Conservation (phyloP, 2,797 vertebrate species). For the Rhadinocentrus ornatus region DNA sequence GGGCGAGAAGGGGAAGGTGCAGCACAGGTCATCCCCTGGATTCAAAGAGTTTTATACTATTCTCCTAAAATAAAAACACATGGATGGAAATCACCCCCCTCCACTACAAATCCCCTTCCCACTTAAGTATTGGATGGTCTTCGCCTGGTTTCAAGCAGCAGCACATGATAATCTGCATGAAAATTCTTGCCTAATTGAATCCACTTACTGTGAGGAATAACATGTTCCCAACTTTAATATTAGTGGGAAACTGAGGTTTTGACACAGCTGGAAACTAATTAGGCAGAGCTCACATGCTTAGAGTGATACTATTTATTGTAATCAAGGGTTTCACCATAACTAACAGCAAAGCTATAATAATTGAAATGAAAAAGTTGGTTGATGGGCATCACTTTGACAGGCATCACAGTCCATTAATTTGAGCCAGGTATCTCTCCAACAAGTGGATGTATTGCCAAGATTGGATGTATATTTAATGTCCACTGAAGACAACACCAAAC, state of each 20-base stretch:
- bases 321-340: slow-evolving; percentile 16
- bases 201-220: slow-evolving; percentile 55
- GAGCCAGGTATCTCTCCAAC: not conserved
- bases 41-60: slow-evolving; percentile 77
- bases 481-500: not conserved
- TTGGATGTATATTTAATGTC: not conserved
- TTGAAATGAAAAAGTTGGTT: not conserved
- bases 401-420: not conserved
- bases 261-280: slow-evolving; percentile 21
- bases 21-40: slow-evolving; percentile 70
- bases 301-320: slow-evolving; percentile 5
- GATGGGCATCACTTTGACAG: not conserved
- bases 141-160: slow-evolving; percentile 64
- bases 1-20: slow-evolving; percentile 58
- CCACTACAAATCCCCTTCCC: not conserved
- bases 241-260: slow-evolving; percentile 56
- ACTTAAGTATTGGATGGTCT: slow-evolving; percentile 42
- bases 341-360: not conserved
- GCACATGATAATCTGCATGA: slow-evolving; percentile 66
- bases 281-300: not conserved
- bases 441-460: slow-evolving; percentile 2
- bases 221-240: slow-evolving; percentile 51
- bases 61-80: slow-evolving; percentile 81
- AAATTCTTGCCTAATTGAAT: slow-evolving; percentile 70
- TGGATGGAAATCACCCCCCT: slow-evolving; percentile 59